Evolutionary conservation across 1,140 invertebrate species (phyloP), one percentile per base, ranked within the genome.

Genomic region (Capitella teleta): DNA sequence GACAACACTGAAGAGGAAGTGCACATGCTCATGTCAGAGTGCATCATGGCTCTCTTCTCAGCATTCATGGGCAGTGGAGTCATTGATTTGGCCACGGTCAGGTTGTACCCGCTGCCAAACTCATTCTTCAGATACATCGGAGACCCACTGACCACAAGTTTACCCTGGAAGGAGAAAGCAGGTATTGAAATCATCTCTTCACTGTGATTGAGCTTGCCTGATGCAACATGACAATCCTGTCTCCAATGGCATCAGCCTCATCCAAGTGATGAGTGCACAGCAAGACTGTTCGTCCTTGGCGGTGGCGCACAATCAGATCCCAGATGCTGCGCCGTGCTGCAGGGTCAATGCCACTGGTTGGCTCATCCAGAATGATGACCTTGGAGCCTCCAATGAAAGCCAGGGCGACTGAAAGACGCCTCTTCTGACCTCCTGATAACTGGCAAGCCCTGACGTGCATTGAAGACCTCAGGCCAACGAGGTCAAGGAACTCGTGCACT

Each of bases 201-300:
- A n/a, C n/a, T n/a, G n/a, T 34, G 32, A 16, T n/a, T n/a, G n/a
- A n/a, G n/a, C n/a, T n/a, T n/a, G n/a, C n/a, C n/a, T n/a, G n/a
- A n/a, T 41, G 38, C 78, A 96, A 83, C 43, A 95, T 93, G 3
- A 87, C 87, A 54, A 95, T 88, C 54, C 87, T 77, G 68, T 96
- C 90, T 1, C 87, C 88, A 2, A 95, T 74, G 19, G 85, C 79
- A 34, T 63, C 61, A 3, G 61, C 61, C 51, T 63, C 61, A 34
- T 63, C 61, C 51, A 63, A 49, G 44, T 62, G 52, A 51, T 63
- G 61, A 1, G 61, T 63, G 8, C 61, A 63, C 19, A 63, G 25
- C 23, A 63, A 45, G 23, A 63, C 63, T 12, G 64, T 53, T 19
- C 47, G 24, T 28, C 38, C 47, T 1, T n/a, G n/a, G 10, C 81